Base-by-base conservation (phyloP, 2,113 vertebrate species). In the Lepisosteus oculatus region DNA sequence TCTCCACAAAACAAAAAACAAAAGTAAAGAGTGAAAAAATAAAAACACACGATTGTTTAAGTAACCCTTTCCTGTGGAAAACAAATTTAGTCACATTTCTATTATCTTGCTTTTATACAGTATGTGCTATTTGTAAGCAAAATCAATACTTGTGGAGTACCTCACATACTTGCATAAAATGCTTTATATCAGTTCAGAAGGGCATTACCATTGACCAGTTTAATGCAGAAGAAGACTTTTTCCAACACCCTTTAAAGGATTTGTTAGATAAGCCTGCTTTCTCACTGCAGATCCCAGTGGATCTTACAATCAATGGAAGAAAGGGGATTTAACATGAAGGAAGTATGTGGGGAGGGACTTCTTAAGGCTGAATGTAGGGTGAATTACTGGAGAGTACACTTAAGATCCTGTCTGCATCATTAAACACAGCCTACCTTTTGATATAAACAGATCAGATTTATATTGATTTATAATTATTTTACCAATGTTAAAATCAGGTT, bases 181-280 rank as follows among this genome's bases (percentile, higher is more conserved):
- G 47, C 5, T 51, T 51, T 9, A 51, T 51, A 51, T 51, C 47
- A 51, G 47, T 51, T 51, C 45, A 62, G 57, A 68, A 65, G 59
- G 44, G 55, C 55, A 66, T 70, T 68, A 81, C 72, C 77, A 76
- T 73, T 72, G 78, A 74, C 77, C 47, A 80, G 77, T 79, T 29
- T 85, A 87, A 89, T 82, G 75, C 78, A 81, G 72, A 78, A 74
- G 63, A 72, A 81, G 78, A 78, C 77, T 78, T 75, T 81, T 84
- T 83, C 47, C 86, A 83, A 81, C 80, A 89, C 82, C 74, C 85
- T 90, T 88, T 87, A 84, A 87, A 73, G 81, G 85, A 87, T 88
- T 89, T 90, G 85, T 68, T 54, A 81, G 86, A 89, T 88, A 90
- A 90, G 86, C 84, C 74, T 62, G 67, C 79, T 72, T 73, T 83